Evolutionary conservation across 2,113 vertebrate species (phyloP).

Genomic region (Catharus minimus): DNA sequence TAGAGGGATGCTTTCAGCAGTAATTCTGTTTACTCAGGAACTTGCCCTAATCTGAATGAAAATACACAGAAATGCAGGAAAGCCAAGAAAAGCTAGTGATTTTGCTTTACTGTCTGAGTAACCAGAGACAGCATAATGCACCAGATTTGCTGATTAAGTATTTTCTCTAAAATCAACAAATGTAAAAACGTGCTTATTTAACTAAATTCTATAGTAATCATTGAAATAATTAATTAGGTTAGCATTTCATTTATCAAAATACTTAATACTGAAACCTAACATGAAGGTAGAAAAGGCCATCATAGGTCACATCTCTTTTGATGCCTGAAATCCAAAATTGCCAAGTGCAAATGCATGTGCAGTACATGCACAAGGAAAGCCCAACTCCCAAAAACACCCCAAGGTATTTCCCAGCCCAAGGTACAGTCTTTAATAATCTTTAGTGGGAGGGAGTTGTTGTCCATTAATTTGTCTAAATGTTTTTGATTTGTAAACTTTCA

Average conservation of each 20-base stretch:
- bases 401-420: neutral
- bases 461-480: neutral
- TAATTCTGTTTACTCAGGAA: neutral
- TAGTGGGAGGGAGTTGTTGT: rapidly evolving
- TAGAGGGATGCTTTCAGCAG: neutral
- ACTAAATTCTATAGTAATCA: neutral
- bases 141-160: neutral
- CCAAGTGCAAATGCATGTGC: neutral
- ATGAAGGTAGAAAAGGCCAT: neutral
- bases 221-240: neutral
- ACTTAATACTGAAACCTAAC: neutral
- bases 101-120: neutral
- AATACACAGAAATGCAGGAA: neutral
- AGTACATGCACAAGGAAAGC: neutral
- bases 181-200: neutral
- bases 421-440: neutral
- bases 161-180: neutral
- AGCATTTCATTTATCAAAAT: neutral
- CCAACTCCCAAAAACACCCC: neutral
- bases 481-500: neutral
- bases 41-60: neutral
- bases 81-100: neutral
- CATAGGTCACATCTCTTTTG: neutral
- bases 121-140: neutral
- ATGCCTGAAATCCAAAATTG: neutral